phyloP scores from a whole-genome alignment of 2,113 vertebrate species.

The Pituophis catenifer region DNA sequence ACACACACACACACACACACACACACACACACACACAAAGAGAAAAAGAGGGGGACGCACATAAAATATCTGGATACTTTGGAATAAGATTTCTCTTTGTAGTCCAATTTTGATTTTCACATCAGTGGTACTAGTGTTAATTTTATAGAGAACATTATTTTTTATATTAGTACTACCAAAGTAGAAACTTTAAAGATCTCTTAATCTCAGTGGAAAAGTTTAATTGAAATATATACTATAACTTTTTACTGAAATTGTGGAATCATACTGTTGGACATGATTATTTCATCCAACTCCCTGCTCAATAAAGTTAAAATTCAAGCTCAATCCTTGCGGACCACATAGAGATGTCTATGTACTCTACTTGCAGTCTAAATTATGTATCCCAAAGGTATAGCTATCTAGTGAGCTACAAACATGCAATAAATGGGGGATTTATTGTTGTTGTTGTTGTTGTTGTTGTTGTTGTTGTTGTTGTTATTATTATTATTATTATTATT shows the following conservation, averaged over 20 bases:
- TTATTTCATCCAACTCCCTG: not conserved
- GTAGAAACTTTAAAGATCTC: not conserved
- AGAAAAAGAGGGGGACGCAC: not conserved
- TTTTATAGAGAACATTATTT: not conserved
- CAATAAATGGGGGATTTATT: not conserved
- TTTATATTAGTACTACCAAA: not conserved
- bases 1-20: too few relatives aligned
- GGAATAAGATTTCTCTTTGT: not conserved
- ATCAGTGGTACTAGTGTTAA: not conserved
- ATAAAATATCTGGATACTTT: not conserved
- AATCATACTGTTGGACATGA: not conserved
- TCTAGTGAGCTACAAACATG: not conserved
- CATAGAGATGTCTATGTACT: not conserved
- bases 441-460: too few relatives aligned
- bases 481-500: too few relatives aligned
- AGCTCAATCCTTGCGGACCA: not conserved
- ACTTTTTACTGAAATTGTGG: conserved; percentile 19
- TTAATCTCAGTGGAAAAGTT: not conserved
- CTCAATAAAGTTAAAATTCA: not conserved
- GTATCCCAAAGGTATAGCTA: not conserved
- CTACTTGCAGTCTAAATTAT: not conserved
- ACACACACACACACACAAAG: too few relatives aligned
- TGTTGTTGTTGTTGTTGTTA: too few relatives aligned
- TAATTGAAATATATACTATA: not conserved
- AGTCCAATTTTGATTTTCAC: not conserved